A percentile compares a stretch with the other conserved stretches of the same genome.
These are phyloP conservation scores for Crotalus adamanteus DNA, from an alignment of 2,797 vertebrate genomes.

Conservation along the genomic window DNA sequence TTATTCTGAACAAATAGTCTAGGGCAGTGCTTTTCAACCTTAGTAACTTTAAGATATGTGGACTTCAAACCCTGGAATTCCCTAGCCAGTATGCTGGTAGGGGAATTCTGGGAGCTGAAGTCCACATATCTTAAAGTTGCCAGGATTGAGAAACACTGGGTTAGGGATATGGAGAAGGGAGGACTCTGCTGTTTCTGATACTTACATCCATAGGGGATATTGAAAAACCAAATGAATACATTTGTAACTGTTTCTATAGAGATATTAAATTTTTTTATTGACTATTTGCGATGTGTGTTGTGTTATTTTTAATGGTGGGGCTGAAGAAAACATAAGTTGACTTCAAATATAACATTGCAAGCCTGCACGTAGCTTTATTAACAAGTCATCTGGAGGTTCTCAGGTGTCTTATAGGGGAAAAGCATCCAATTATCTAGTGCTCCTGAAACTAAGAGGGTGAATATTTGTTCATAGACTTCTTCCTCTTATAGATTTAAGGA, in stretches of 20 bases:
- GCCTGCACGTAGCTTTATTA: not conserved
- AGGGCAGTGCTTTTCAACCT: not conserved
- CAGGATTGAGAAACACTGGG: not conserved
- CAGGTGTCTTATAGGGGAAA: no score
- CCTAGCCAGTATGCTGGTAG: not conserved
- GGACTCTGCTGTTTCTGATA: slow-evolving; percentile 56
- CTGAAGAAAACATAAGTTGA: not conserved
- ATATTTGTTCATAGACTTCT: not conserved
- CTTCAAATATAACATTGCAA: not conserved
- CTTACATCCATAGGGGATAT: slow-evolving; percentile 49
- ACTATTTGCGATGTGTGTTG: slow-evolving; percentile 23
- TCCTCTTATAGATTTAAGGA: not conserved
- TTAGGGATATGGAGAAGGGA: slow-evolving; percentile 29
- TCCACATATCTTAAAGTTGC: not conserved
- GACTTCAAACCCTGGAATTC: not conserved
- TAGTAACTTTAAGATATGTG: not conserved
- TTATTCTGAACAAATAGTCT: slow-evolving; percentile 49
- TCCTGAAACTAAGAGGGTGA: not conserved
- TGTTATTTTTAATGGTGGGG: slow-evolving; percentile 6
- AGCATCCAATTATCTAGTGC: not conserved
- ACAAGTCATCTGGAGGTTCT: not conserved
- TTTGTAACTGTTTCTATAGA: slow-evolving; percentile 80
- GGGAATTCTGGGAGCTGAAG: not conserved
- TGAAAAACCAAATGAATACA: slow-evolving; percentile 72
- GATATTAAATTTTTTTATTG: slow-evolving; percentile 75